These are phyloP conservation scores for Malthinus flaveolus DNA, from an alignment of 2,888 invertebrate genomes.

Conservation along the genomic window DNA sequence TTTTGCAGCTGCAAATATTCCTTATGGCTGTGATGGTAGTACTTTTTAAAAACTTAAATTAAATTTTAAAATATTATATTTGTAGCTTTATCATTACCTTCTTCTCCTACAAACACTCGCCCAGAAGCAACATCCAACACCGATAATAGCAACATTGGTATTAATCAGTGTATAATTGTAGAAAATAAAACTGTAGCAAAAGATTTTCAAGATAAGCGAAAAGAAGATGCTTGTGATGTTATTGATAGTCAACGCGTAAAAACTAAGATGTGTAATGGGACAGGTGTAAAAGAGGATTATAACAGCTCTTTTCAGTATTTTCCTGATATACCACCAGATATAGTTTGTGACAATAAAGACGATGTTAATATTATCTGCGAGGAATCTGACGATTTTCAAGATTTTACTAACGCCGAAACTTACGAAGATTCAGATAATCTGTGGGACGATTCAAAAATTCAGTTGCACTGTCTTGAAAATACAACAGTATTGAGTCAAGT, in stretches of 20 bases:
- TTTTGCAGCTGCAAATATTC: constrained; percentile 57
- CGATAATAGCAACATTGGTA: not conserved
- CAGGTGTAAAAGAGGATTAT: constrained; percentile 10
- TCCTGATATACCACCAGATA: constrained; percentile 21
- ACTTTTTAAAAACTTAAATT: not conserved
- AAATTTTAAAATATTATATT: constrained; percentile 7
- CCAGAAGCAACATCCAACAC: constrained; percentile 6
- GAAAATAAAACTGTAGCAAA: constrained; percentile 30
- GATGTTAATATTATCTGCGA: not conserved
- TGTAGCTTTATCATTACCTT: constrained; percentile 37
- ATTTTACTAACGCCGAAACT: not conserved
- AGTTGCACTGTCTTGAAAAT: too few relatives aligned
- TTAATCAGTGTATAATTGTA: constrained; percentile 5
- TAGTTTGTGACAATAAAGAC: constrained; percentile 9
- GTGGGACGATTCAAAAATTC: too few relatives aligned
- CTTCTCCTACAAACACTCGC: constrained; percentile 35
- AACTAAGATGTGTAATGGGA: constrained; percentile 9
- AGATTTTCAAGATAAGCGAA: constrained; percentile 46
- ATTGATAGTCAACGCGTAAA: constrained; percentile 6
- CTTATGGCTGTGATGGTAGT: constrained; percentile 49
- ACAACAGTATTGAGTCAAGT: too few relatives aligned
- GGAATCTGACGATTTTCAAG: constrained; percentile 13
- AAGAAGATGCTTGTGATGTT: constrained; percentile 23
- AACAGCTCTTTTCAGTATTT: constrained; percentile 21
- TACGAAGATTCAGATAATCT: too few relatives aligned